Percentiles rank a stretch among this genome's conserved stretches.
Evolutionary conservation across 2,888 invertebrate species (phyloP).

Genomic region (Crossocerus cetratus): DNA sequence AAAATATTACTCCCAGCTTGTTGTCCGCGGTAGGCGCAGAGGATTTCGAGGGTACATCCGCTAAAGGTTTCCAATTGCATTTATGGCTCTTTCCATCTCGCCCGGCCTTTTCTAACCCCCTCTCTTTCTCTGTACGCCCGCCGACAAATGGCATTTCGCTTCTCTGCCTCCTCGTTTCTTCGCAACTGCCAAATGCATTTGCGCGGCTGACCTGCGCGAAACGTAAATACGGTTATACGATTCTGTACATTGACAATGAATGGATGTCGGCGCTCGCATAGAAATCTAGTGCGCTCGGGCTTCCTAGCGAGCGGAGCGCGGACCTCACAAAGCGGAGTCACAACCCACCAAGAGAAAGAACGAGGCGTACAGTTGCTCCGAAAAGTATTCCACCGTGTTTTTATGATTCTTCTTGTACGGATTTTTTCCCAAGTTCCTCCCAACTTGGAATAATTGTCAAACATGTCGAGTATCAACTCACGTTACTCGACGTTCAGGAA

Average conservation of each 20-base stretch:
- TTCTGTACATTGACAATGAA: slow-evolving; percentile 51
- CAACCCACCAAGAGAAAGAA: slow-evolving; percentile 28
- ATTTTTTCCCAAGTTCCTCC: too few relatives aligned
- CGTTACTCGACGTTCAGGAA: background rate
- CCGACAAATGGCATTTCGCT: slow-evolving; percentile 51
- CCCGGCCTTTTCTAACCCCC: slow-evolving; percentile 10
- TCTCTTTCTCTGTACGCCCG: slow-evolving; percentile 23
- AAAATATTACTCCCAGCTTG: slow-evolving; percentile 24
- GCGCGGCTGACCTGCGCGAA: slow-evolving; percentile 43
- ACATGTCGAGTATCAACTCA: too few relatives aligned
- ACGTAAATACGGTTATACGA: slow-evolving; percentile 53
- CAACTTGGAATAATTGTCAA: too few relatives aligned
- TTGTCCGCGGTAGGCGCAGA: slow-evolving; percentile 13
- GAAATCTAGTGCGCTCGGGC: slow-evolving; percentile 54
- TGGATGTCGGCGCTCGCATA: slow-evolving; percentile 45
- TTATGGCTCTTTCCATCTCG: slow-evolving; percentile 42
- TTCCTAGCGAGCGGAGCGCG: slow-evolving; percentile 38
- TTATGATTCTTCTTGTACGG: background rate
- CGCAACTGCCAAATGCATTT: slow-evolving; percentile 32
- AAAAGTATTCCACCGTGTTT: background rate
- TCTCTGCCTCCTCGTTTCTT: slow-evolving; percentile 45
- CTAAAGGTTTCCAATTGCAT: slow-evolving; percentile 57
- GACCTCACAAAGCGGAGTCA: slow-evolving; percentile 40
- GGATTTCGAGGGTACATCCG: slow-evolving; percentile 37
- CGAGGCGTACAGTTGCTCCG: background rate